These are phyloP conservation scores for Lasioglossum albipes DNA, from an alignment of 1,140 invertebrate species.

Conservation along the genomic window DNA sequence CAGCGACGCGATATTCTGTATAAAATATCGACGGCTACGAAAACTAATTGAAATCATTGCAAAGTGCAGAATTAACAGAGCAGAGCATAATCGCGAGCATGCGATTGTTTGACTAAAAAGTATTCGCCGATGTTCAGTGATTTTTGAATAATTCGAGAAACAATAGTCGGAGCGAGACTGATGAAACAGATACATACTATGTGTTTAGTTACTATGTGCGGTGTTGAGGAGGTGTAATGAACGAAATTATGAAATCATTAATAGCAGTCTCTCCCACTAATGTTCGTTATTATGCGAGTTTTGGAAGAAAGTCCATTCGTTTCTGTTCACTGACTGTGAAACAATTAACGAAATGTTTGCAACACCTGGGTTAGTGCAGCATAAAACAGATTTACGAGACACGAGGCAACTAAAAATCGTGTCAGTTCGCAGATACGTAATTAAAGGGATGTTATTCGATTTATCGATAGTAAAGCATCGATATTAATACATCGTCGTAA, in stretches of 20 bases:
- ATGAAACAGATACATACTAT: neutral
- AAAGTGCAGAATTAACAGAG: neutral
- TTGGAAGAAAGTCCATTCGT: neutral
- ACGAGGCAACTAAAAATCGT: too few species aligned
- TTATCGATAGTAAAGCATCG: too few species aligned
- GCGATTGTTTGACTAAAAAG: neutral
- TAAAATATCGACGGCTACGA: neutral
- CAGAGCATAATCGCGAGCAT: neutral
- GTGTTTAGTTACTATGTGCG: neutral
- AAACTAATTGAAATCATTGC: neutral
- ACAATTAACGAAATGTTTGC: conserved; percentile 13
- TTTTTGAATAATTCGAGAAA: conserved; percentile 9
- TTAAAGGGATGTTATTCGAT: too few species aligned
- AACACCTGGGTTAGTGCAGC: neutral
- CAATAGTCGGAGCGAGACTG: neutral
- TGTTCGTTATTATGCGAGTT: neutral
- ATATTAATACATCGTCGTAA: too few species aligned
- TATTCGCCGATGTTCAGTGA: neutral
- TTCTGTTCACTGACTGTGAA: neutral
- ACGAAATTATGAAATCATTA: neutral
- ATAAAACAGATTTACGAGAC: too few species aligned
- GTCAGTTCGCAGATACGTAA: too few species aligned
- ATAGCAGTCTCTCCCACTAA: neutral
- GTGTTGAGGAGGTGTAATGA: neutral
- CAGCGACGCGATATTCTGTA: neutral